Evolutionary conservation across 2,797 vertebrate genomes (phyloP).

Genomic region (Chaenodraco wilsoni): DNA sequence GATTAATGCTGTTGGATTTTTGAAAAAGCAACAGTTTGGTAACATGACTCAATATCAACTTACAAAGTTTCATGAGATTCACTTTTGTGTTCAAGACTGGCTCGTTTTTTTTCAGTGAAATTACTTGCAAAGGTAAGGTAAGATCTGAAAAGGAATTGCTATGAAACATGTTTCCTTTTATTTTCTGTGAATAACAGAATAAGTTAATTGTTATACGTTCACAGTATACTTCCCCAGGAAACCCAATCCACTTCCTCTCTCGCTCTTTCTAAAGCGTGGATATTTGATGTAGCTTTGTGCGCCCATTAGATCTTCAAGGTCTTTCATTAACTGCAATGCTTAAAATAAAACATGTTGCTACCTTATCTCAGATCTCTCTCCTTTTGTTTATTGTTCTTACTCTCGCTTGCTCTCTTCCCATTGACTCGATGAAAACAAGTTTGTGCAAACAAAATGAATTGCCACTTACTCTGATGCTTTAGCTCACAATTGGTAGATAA

Average conservation of each 20-base stretch:
- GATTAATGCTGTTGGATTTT: not conserved
- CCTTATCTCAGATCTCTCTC: slow-evolving; percentile 4
- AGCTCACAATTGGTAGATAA: slow-evolving; percentile 55
- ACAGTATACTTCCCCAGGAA: not conserved
- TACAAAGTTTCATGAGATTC: not conserved
- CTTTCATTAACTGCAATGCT: not conserved
- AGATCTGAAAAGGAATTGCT: not conserved
- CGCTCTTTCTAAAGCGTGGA: not conserved
- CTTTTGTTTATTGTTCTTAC: slow-evolving; percentile 31
- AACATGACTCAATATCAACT: not conserved
- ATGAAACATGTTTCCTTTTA: not conserved
- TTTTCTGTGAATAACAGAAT: not conserved
- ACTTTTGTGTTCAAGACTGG: not conserved
- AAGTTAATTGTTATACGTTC: no score
- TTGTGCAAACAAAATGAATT: slow-evolving; percentile 60
- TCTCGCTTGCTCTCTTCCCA: slow-evolving; percentile 28
- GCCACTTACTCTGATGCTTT: slow-evolving; percentile 54
- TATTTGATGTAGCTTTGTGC: slow-evolving; percentile 5
- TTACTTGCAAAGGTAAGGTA: not conserved
- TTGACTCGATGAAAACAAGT: slow-evolving; percentile 45
- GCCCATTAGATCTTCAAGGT: slow-evolving; percentile 1
- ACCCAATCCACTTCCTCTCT: slow-evolving; percentile 6
- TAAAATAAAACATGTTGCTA: slow-evolving; percentile 26
- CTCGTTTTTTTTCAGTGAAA: no score
- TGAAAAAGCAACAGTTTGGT: not conserved